Evolutionary conservation across 2,888 invertebrate species (phyloP), one percentile per base, ranked within the genome.

Genomic region (Aphodius sticticus): DNA sequence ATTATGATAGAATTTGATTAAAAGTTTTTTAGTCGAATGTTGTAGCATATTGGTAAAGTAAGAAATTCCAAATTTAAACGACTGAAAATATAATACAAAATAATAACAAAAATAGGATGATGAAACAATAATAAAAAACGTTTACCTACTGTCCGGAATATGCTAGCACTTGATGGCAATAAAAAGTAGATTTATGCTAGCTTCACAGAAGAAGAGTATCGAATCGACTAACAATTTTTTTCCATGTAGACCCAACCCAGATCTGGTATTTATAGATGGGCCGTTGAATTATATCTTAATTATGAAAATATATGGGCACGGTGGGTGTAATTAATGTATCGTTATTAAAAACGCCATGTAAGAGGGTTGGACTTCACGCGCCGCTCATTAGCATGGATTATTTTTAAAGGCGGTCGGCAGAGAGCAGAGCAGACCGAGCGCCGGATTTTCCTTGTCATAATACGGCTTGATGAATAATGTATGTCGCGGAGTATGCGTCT

Each of bases 281-380:
- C 76, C 69, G 53, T 53, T 80, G 79, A 80, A 80, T 81, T 81
- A 81, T 81, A 81, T 81, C 81, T 82, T 81, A 82, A 81, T 81
- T 81, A 81, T 77, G 70, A 74, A 77, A 81, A 81, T 79, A 79
- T 81, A 81, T 74, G 81, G 70, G 74, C 69, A 77, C 78, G 81
- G 81, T 77, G 77, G 77, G 74, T 53, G 79, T 81, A 81, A 81
- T 81, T 81, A 81, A 81, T 81, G 81, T 81, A 77, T 74, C 74
- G 69, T 78, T 79, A 78, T 77, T 81, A 78, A 79, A 81, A 78
- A 78, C 78, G 78, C 77, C 81, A 53, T 81, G 81, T 81, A 77
- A 75, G 81, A 77, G 81, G 81, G 81, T 79, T 81, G 81, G 79
- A 81, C 81, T 77, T 78, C 76, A 78, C 81, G 75, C 79, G 81